Evolutionary conservation across 2,888 invertebrate species (phyloP).

Genomic region (Acanthococcus lagerstroemiae): DNA sequence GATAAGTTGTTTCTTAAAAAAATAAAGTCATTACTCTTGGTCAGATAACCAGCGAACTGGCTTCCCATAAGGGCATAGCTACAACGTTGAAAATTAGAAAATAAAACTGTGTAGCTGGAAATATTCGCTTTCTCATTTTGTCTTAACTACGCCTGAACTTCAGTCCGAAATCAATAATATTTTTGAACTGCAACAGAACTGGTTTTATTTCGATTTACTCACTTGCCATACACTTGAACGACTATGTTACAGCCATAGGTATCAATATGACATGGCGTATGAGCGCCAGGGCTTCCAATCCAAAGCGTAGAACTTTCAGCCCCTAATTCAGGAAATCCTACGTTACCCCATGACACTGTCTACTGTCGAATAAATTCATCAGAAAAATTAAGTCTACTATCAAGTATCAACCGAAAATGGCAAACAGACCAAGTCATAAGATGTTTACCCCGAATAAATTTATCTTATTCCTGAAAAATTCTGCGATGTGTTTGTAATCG

Average conservation of each 20-base stretch:
- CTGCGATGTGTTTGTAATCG: slow-evolving; percentile 55
- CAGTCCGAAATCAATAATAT: no score
- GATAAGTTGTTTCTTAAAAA: no score
- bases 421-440: not conserved
- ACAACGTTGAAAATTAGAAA: no score
- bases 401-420: not conserved
- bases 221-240: slow-evolving; percentile 79
- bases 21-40: no score
- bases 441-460: slow-evolving; percentile 3
- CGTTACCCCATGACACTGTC: slow-evolving; percentile 51
- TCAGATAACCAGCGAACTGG: no score
- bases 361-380: slow-evolving; percentile 38
- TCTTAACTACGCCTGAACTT: no score
- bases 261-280: slow-evolving; percentile 90
- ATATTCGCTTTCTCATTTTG: no score
- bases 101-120: no score
- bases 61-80: no score
- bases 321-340: slow-evolving; percentile 60
- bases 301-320: slow-evolving; percentile 68
- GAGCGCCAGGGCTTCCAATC: slow-evolving; percentile 76
- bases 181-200: not conserved
- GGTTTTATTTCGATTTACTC: slow-evolving; percentile 33
- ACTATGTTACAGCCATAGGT: slow-evolving; percentile 90
- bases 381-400: not conserved
- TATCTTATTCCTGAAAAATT: not conserved